Evolutionary conservation across 2,113 vertebrate species (phyloP).

Genomic region (Pomatorhinus ruficollis): DNA sequence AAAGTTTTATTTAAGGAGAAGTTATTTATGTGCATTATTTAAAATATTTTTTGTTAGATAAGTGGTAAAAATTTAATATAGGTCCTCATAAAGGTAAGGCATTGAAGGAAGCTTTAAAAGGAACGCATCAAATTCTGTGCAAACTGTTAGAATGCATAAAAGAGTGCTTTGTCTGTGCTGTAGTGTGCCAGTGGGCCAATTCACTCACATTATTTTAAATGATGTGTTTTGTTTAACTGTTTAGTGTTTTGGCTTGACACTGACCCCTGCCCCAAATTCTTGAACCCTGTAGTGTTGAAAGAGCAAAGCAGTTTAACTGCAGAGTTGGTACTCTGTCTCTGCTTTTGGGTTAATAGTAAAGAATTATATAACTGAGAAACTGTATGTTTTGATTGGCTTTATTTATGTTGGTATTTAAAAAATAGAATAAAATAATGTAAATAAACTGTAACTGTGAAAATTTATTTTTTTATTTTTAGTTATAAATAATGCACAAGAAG

Average conservation of each 20-base stretch:
- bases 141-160: rapidly evolving
- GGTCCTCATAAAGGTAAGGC: neutral
- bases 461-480: neutral
- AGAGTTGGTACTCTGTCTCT: neutral
- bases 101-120: neutral
- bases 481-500: neutral
- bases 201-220: neutral
- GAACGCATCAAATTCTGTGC: neutral
- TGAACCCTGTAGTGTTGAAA: neutral
- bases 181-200: neutral
- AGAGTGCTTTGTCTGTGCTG: neutral
- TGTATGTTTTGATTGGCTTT: neutral
- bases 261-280: neutral
- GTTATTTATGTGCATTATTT: neutral
- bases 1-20: neutral
- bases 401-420: neutral
- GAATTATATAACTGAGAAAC: neutral
- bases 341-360: neutral
- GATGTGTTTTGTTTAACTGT: neutral
- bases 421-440: neutral
- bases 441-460: neutral
- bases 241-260: neutral
- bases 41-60: neutral
- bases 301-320: neutral
- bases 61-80: neutral